Percentiles rank a stretch among this genome's conserved stretches.
phyloP scores from a whole-genome alignment of 2,797 vertebrate genomes.

The Morus bassanus region DNA sequence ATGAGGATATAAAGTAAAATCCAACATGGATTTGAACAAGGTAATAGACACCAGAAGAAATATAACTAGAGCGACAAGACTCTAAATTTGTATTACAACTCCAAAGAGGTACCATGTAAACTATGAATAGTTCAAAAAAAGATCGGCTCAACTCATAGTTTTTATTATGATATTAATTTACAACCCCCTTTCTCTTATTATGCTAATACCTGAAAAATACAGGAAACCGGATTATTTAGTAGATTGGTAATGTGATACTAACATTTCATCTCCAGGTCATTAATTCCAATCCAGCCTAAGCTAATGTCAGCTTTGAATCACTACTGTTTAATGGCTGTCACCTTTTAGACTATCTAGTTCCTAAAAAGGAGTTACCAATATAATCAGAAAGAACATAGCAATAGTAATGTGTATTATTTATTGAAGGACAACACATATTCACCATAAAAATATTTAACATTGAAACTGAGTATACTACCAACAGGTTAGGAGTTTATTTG shows the following conservation, averaged over 20 bases:
- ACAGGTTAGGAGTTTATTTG: not conserved
- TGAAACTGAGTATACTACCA: not conserved
- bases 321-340: not conserved
- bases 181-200: not conserved
- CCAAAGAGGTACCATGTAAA: not conserved
- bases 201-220: not conserved
- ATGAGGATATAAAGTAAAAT: not conserved
- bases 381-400: not conserved
- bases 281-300: not conserved
- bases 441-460: not conserved
- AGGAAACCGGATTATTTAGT: not conserved
- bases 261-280: not conserved
- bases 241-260: not conserved
- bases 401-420: not conserved
- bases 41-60: not conserved
- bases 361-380: not conserved
- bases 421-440: not conserved
- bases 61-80: not conserved
- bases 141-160: not conserved
- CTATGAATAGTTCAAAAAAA: not conserved
- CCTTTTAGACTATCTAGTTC: not conserved
- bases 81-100: not conserved
- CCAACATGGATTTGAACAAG: not conserved
- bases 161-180: not conserved
- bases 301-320: not conserved